These are phyloP conservation scores for Torymus tubicola DNA, from an alignment of 2,888 invertebrate genomes.

Conservation along the genomic window DNA sequence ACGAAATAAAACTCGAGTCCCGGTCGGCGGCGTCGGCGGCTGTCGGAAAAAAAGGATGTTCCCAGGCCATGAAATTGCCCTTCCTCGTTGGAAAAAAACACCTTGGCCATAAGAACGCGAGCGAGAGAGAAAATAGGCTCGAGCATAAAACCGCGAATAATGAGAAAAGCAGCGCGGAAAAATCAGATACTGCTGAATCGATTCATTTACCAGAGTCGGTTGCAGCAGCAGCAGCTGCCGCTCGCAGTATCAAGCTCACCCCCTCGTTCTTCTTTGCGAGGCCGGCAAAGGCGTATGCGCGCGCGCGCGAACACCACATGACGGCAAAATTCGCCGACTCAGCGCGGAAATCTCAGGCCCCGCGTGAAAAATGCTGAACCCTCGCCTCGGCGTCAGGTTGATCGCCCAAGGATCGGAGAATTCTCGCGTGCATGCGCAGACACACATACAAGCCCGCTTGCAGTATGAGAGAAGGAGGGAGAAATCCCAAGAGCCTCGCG, in stretches of 20 bases:
- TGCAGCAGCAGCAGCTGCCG: constrained; percentile 24
- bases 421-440: background rate
- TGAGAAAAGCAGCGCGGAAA: constrained; percentile 52
- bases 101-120: background rate
- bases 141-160: constrained; percentile 39
- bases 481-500: constrained; percentile 28
- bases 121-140: background rate
- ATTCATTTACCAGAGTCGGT: constrained; percentile 39
- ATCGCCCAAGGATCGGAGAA: constrained; percentile 34
- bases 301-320: constrained; percentile 40
- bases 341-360: constrained; percentile 49
- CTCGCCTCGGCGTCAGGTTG: constrained; percentile 36
- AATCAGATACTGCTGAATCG: constrained; percentile 56
- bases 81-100: background rate
- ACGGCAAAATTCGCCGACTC: constrained; percentile 50
- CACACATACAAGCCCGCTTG: background rate
- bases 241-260: background rate
- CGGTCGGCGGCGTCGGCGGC: too few species aligned
- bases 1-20: background rate
- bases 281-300: background rate
- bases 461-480: background rate
- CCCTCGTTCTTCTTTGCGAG: background rate
- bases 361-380: constrained; percentile 50
- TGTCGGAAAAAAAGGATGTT: background rate
- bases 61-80: constrained; percentile 31